These are phyloP conservation scores for Odontocerum albicorne DNA, from an alignment of 2,888 invertebrate species.

Conservation along the genomic window DNA sequence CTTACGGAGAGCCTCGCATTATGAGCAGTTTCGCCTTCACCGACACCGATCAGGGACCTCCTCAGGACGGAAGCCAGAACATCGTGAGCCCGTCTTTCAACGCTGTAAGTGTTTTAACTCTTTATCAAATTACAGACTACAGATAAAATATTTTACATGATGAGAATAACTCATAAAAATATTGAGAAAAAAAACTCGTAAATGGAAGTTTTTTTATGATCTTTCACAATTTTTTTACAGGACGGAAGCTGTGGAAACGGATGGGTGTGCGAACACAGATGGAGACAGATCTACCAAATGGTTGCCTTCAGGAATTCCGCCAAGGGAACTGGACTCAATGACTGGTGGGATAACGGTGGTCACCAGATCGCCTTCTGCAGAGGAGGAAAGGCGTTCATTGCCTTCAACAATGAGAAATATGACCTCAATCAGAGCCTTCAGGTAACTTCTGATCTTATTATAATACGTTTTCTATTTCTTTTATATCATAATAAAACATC, in stretches of 20 bases:
- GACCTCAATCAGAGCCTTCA: slow-evolving; percentile 62
- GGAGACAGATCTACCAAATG: slow-evolving; percentile 82
- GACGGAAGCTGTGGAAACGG: slow-evolving; percentile 70
- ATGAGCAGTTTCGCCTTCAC: slow-evolving; percentile 84
- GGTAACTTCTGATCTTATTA: too few relatives aligned
- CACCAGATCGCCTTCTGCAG: slow-evolving; percentile 86
- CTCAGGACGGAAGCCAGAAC: slow-evolving; percentile 63
- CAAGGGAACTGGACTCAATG: slow-evolving; percentile 55
- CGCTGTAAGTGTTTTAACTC: slow-evolving; percentile 50
- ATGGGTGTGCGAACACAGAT: slow-evolving; percentile 85
- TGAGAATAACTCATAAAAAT: background rate
- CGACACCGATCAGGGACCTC: slow-evolving; percentile 67
- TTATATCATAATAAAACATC: too few relatives aligned
- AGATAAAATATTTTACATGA: too few relatives aligned
- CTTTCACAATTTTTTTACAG: slow-evolving; percentile 41
- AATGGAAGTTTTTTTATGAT: background rate
- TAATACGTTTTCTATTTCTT: too few relatives aligned
- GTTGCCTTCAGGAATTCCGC: slow-evolving; percentile 74
- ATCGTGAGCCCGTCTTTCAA: slow-evolving; percentile 69
- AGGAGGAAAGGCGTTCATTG: slow-evolving; percentile 73
- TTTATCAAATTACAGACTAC: too few relatives aligned
- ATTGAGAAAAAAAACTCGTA: background rate
- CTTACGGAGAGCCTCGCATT: slow-evolving; percentile 72
- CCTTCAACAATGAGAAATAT: slow-evolving; percentile 68
- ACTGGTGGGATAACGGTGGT: slow-evolving; percentile 82